A percentile compares a stretch with the other conserved stretches of the same genome.
Conservation (phyloP, 2,797 vertebrate species). For the Acanthopagrus latus region DNA sequence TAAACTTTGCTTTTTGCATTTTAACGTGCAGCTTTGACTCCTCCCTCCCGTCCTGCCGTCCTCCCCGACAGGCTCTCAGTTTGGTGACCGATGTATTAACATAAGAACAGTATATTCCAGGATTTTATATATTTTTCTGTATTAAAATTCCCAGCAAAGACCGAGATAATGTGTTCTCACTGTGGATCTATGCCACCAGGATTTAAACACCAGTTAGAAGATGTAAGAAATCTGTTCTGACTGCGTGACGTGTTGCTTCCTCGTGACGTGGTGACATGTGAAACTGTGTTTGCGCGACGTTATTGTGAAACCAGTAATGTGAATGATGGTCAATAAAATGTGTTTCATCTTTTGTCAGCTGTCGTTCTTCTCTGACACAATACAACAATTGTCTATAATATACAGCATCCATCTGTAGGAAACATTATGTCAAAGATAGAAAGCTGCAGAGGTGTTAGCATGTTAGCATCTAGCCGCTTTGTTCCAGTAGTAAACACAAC, state of each 20-base stretch:
- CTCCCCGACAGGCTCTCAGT: background rate
- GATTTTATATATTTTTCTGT: constrained; percentile 11
- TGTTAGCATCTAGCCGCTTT: too few relatives aligned
- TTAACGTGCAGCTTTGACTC: background rate
- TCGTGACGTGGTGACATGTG: constrained; percentile 13
- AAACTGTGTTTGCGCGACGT: constrained; percentile 7
- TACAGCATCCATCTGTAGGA: too few relatives aligned
- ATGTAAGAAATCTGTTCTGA: background rate
- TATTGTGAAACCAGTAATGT: constrained; percentile 17
- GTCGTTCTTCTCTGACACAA: background rate
- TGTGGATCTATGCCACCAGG: background rate
- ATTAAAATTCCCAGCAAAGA: background rate
- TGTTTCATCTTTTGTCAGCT: background rate
- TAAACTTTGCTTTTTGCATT: background rate
- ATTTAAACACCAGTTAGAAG: background rate
- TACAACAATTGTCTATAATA: too few relatives aligned
- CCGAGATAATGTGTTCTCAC: background rate
- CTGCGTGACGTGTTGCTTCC: constrained; percentile 14
- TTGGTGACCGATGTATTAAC: background rate
- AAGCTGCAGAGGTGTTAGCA: too few relatives aligned
- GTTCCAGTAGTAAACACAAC: too few relatives aligned
- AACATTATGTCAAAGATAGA: too few relatives aligned
- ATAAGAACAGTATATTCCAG: background rate
- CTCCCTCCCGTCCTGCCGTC: background rate
- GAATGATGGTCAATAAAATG: constrained; percentile 19